Percentiles rank a stretch among this genome's conserved stretches.
These are phyloP conservation scores for Fulica atra DNA, from an alignment of 2,113 vertebrate species.

Conservation along the genomic window DNA sequence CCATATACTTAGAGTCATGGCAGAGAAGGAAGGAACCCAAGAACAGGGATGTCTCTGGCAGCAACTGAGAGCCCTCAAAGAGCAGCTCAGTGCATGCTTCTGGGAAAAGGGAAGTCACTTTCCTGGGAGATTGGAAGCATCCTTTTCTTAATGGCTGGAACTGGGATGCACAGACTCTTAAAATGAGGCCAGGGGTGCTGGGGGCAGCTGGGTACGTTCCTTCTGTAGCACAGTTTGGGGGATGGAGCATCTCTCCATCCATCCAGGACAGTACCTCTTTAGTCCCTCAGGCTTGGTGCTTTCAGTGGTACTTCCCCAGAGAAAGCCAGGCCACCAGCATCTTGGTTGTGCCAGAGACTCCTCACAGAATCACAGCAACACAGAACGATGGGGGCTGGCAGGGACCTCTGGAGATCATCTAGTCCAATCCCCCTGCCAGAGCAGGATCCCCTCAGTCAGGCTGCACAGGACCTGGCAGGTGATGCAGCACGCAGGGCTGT, in stretches of 20 bases:
- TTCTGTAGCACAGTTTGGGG: not conserved
- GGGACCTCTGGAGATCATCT: no score
- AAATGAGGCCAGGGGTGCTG: not conserved
- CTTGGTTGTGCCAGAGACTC: not conserved
- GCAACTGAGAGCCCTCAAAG: not conserved
- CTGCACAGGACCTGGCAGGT: not conserved
- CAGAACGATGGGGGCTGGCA: no score
- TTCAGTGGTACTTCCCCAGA: not conserved
- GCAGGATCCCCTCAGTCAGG: no score
- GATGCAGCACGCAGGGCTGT: not conserved
- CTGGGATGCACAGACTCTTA: not conserved
- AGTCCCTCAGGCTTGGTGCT: no score
- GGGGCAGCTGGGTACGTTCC: fast-evolving
- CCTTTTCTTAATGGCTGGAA: not conserved
- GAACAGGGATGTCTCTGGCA: conserved; percentile 39
- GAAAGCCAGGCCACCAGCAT: not conserved
- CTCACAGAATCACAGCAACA: not conserved
- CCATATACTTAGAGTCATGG: conserved; percentile 26
- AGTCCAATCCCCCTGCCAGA: no score
- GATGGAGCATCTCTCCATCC: not conserved
- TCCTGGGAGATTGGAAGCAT: not conserved
- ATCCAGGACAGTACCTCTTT: not conserved
- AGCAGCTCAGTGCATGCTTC: not conserved
- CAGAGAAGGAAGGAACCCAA: not conserved
- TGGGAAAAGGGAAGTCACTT: not conserved